Base-by-base conservation (phyloP, 2,113 vertebrate genomes). In the Myiopsitta monachus region DNA sequence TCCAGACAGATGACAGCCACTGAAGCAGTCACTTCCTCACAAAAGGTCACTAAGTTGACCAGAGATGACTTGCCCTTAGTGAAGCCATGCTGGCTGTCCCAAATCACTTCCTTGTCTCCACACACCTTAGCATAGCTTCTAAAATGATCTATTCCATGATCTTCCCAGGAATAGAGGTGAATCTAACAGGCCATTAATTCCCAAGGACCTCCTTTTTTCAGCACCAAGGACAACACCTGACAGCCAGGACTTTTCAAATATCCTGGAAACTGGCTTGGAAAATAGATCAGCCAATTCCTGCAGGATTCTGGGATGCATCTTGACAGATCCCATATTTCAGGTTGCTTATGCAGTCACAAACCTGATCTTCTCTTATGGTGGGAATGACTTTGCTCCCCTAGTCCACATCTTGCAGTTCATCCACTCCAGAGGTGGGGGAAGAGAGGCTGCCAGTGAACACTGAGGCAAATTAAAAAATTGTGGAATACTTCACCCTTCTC, bases 271-370 rank as follows among this genome's bases (percentile, higher is more conserved):
- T 36, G 10, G 10, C 21, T 72, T 81, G 41, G 12, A 23, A 81
- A 21, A 11, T 44, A 13, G 36, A 18, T 89, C 75, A 77, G 18
- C 19, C 28, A 49, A 7, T 27, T 88, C 17, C 10, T 15, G 30
- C 28, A 49, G 31, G 15, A 41, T 6, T 44, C 7, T 31, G 6
- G 0, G 0, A 47, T 57, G 22, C 6, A 30, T 5, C 9, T 69
- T 3, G 0, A 66, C 4, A 11, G 6, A 13, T 46, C 18, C 14
- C 14, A 19, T 4, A 61, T 18, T 74, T 54, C n/a, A 38, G 19
- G 10, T 31, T 74, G 17, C 43, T 79, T 14, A 75, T 18, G 21
- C 7, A 14, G 23, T 43, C 26, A 11, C 1, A 1, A 79, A 24
- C 10, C 27, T 39, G 17, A 39, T 72, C 14, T 88, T 78, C 14